Evolutionary conservation across 2,797 vertebrate genomes (phyloP).

Genomic region (Cheracebus regulus): DNA sequence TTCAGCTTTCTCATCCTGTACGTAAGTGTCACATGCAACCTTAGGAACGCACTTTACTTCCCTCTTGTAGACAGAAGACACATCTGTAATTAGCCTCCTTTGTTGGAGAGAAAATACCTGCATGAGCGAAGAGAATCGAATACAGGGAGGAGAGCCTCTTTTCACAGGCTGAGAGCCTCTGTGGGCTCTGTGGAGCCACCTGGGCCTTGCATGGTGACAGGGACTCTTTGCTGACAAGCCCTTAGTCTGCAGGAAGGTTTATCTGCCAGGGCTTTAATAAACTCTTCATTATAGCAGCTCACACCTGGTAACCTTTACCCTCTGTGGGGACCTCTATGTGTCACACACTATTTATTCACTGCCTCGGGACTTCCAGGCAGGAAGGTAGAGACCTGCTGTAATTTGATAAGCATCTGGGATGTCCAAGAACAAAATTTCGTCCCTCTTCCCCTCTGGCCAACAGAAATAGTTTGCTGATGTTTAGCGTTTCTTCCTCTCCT

Average conservation of each 20-base stretch:
- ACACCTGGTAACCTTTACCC: slow-evolving; percentile 8
- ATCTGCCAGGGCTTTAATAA: slow-evolving; percentile 38
- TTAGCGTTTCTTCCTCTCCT: neutral
- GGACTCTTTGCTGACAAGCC: neutral
- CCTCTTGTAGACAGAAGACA: neutral
- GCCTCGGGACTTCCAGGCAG: neutral
- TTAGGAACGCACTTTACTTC: neutral
- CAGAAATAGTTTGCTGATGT: neutral
- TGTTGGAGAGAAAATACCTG: neutral
- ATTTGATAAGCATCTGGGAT: neutral
- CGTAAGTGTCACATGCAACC: neutral
- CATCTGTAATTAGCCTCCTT: neutral
- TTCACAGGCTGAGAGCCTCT: neutral
- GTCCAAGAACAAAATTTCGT: neutral
- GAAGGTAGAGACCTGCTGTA: neutral
- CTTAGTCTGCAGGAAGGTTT: neutral
- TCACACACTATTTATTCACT: neutral
- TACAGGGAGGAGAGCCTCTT: neutral
- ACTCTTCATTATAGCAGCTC: neutral
- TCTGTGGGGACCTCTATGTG: neutral
- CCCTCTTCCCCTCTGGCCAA: neutral
- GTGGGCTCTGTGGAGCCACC: neutral
- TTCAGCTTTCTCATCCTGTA: neutral
- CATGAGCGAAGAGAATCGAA: neutral
- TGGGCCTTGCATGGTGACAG: neutral